Conservation (phyloP, 2,888 invertebrate species). For the Amaurobius ferox region DNA sequence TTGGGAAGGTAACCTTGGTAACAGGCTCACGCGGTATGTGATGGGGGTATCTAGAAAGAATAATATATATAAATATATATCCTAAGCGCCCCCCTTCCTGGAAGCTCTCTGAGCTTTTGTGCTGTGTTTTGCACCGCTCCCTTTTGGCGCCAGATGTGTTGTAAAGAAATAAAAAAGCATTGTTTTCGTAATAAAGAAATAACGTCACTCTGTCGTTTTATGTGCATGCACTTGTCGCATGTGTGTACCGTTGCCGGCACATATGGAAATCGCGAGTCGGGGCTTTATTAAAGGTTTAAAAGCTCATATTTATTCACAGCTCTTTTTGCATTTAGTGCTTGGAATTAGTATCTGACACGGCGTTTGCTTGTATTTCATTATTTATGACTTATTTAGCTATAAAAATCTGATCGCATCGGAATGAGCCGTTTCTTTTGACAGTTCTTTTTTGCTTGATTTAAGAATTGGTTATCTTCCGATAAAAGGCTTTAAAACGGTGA, state of each 20-base stretch:
- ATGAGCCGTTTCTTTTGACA: too few species aligned
- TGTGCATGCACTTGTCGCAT: slow-evolving; percentile 49
- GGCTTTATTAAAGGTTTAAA: slow-evolving; percentile 35
- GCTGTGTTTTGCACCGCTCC: slow-evolving; percentile 21
- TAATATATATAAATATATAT: background rate
- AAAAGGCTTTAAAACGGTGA: too few species aligned
- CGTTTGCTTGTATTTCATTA: background rate
- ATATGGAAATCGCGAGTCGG: slow-evolving; percentile 51
- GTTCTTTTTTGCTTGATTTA: too few species aligned
- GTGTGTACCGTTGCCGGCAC: slow-evolving; percentile 29
- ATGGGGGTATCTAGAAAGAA: slow-evolving; percentile 26
- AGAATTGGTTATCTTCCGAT: too few species aligned
- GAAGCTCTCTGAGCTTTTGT: slow-evolving; percentile 23
- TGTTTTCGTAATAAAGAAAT: slow-evolving; percentile 49
- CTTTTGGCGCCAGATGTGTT: slow-evolving; percentile 67
- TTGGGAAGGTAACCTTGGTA: slow-evolving; percentile 62
- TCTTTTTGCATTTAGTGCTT: background rate
- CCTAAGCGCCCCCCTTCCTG: slow-evolving; percentile 10
- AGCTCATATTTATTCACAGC: slow-evolving; percentile 19
- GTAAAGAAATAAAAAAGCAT: slow-evolving; percentile 45
- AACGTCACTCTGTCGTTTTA: slow-evolving; percentile 16
- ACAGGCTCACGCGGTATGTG: slow-evolving; percentile 40
- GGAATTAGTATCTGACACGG: background rate
- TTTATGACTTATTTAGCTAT: background rate
- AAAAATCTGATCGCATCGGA: background rate